Evolutionary conservation across 2,113 vertebrate species (phyloP), one percentile per base, ranked within the genome.

Genomic region (Triplophysa rosa): DNA sequence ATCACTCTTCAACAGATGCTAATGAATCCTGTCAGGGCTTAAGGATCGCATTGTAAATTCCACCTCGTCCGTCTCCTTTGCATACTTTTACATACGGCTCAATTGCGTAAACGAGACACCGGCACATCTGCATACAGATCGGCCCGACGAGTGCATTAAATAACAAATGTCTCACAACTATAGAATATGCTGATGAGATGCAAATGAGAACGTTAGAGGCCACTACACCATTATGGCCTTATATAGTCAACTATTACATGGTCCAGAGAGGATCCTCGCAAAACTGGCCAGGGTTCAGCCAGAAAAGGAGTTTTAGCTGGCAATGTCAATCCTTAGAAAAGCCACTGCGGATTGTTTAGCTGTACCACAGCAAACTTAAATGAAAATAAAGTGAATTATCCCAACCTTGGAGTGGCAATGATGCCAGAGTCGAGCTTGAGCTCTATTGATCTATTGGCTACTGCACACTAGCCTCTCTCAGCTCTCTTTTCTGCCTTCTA

Each of bases 311-410:
- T 72, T 72, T 72, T 16, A 3, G 29, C 65, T 65, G 70, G 56
- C 71, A 62, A 56, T 45, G 49, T 68, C 7, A 67, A 65, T n/a
- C 76, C 69, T 64, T 75, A 33, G 63, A 76, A 47, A 75, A 69
- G 67, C 65, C 52, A 33, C 42, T 67, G 66, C n/a, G 66, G 70
- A 70, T 75, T 64, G 64, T 33, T 69, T 40, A 77, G 62, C 80
- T 70, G 54, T 67, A 29, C 45, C 67, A 47, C 40, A 54, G 64
- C 47, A n/a, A 69, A 52, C 16, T 79, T 74, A 17, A 49, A 79
- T 76, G 54, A 82, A 69, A 79, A 58, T 62, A 23, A 47, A 79
- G 70, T 75, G 52, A 78, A 75, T 82, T 73, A 84, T 73, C 75
- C 74, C 29, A 77, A 78, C 47, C 67, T 73, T 73, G 54, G 54